Evolutionary conservation across 2,113 vertebrate genomes (phyloP), one percentile per base, ranked within the genome.

Genomic region (Porphyrio hochstetteri): DNA sequence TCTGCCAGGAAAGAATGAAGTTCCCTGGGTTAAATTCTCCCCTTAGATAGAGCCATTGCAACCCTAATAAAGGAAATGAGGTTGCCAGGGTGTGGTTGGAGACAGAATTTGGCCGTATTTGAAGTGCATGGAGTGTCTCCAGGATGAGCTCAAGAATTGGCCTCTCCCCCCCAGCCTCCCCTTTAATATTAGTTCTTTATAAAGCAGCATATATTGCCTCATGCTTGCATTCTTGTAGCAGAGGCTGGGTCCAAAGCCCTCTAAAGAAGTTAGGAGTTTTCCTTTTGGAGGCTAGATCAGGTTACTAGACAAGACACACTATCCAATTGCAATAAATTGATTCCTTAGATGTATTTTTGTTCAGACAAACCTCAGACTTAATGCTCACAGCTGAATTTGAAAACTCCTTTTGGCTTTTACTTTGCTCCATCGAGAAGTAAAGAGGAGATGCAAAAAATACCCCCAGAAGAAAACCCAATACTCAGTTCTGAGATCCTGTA

Each of bases 131-230:
- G 86, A 94, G 82, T 55, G 84, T 59, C 70, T 96, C 87, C 86
- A 95, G 82, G 82, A 95, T 97, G 94, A 97, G 95, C 96, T 95
- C 91, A 97, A 92, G 87, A 93, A 23, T 69, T 97, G 94, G 93
- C 94, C 78, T 92, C 56, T 86, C 33, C 60, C 36, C 33, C 48
- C 9, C 65, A 84, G 18, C 74, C 72, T 90, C 92, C 76, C 13
- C 48, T 86, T 83, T 57, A 69, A 48, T 83, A 74, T 79, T 93
- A 67, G 42, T 16, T 75, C 86, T 95, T 81, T 64, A 67, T 81
- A 88, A 92, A 84, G 74, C 57, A n/a, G 65, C 38, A 29, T 64
- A 38, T 2, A 1, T 84, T 84, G 91, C 81, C 57, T 93, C 61
- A 82, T 0, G 0, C 72, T 84, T 55, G 56, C 59, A 85, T 92